phyloP scores from a whole-genome alignment of 2,888 invertebrate species.

The Conops quadrifasciatus region DNA sequence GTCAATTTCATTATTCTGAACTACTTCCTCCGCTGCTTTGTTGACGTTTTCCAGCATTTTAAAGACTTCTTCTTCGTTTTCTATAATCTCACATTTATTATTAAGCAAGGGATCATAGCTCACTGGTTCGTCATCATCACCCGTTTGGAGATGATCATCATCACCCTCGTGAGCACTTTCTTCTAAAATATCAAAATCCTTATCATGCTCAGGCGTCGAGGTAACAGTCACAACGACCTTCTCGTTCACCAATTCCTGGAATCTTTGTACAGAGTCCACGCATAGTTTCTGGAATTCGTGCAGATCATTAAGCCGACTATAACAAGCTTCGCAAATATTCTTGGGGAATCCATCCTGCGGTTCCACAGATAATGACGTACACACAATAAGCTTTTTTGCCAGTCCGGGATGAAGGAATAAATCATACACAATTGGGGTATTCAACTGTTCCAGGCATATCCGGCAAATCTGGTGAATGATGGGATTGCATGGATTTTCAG shows the following conservation, averaged over 20 bases:
- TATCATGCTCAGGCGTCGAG: constrained; percentile 39
- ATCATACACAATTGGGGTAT: constrained; percentile 54
- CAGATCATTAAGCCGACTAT: constrained; percentile 56
- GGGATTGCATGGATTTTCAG: constrained; percentile 43
- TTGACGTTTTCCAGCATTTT: constrained; percentile 59
- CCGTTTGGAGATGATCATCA: constrained; percentile 42
- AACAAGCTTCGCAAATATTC: constrained; percentile 57
- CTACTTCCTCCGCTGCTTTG: constrained; percentile 54
- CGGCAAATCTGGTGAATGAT: constrained; percentile 57
- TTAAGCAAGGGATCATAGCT: constrained; percentile 57
- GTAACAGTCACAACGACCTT: constrained; percentile 31
- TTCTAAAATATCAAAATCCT: constrained; percentile 54
- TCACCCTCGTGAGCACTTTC: constrained; percentile 41
- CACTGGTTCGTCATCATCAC: constrained; percentile 55
- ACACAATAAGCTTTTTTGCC: constrained; percentile 57
- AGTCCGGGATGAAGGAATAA: constrained; percentile 57
- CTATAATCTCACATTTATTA: constrained; percentile 57
- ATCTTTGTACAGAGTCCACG: constrained; percentile 56
- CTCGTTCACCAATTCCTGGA: constrained; percentile 55
- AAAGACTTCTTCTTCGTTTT: constrained; percentile 60
- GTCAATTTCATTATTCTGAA: constrained; percentile 38
- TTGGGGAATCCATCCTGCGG: constrained; percentile 60
- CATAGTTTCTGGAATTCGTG: constrained; percentile 59
- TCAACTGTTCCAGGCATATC: constrained; percentile 56
- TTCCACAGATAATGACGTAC: constrained; percentile 59